These are phyloP conservation scores for Clupea harengus DNA, from an alignment of 2,113 vertebrate genomes.

Conservation along the genomic window DNA sequence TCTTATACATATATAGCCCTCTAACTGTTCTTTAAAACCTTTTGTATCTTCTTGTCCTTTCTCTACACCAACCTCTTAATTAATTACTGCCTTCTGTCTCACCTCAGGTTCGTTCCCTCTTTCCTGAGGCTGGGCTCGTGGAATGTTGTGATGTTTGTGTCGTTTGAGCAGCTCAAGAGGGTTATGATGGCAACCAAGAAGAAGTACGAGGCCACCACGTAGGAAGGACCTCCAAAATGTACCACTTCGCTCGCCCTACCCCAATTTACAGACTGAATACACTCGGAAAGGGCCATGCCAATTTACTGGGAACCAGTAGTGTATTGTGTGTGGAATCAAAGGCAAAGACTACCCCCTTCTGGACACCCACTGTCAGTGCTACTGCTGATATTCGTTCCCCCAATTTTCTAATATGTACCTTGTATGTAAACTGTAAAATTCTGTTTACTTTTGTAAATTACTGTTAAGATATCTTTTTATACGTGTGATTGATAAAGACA, in stretches of 20 bases:
- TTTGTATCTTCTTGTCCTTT: not conserved
- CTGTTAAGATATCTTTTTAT: not conserved
- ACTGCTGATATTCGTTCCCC: not conserved
- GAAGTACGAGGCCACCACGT: constrained; percentile 59
- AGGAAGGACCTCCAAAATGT: constrained; percentile 24
- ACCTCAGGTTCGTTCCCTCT: constrained; percentile 76
- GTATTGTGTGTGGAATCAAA: not conserved
- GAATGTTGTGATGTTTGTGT: constrained; percentile 84
- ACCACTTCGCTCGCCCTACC: not conserved
- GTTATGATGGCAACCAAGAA: constrained; percentile 73
- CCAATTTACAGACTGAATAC: not conserved
- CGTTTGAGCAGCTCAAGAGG: constrained; percentile 79
- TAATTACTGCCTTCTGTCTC: not conserved
- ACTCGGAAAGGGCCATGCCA: not conserved
- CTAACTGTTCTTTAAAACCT: not conserved
- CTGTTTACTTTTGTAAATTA: constrained; percentile 1
- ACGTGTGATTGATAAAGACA: not conserved
- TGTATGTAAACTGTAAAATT: not conserved
- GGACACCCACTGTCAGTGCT: not conserved
- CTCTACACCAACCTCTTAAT: not conserved
- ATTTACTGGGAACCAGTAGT: not conserved
- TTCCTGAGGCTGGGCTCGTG: constrained; percentile 83
- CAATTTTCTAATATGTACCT: not conserved
- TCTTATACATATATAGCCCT: too few relatives aligned
- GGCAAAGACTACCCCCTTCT: not conserved